These are phyloP conservation scores for Elanoides forficatus DNA, from an alignment of 2,113 vertebrate genomes.

Conservation along the genomic window DNA sequence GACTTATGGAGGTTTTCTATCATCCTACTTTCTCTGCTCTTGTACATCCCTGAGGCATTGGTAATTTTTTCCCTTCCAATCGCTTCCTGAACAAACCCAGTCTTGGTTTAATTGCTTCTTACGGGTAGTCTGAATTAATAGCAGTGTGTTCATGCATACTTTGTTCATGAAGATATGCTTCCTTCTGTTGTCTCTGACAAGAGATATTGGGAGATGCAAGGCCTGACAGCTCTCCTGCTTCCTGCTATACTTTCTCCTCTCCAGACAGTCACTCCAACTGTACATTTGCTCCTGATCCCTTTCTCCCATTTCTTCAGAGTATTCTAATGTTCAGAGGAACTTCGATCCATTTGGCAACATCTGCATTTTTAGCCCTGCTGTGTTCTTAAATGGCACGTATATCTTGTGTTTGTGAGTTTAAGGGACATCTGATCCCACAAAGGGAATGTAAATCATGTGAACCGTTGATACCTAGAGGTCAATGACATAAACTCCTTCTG, in stretches of 20 bases:
- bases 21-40: neutral
- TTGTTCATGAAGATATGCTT: neutral
- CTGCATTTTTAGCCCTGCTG: neutral
- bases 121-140: neutral
- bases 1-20: neutral
- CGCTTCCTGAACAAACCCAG: neutral
- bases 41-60: neutral
- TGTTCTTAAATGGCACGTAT: neutral
- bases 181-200: neutral
- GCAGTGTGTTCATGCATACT: neutral
- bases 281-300: neutral
- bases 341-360: neutral
- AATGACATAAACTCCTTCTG: neutral
- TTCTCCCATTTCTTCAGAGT: neutral
- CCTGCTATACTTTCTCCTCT: neutral
- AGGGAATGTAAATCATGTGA: neutral
- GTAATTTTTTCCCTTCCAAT: neutral
- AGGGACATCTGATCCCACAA: neutral
- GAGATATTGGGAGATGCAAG: neutral
- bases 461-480: neutral
- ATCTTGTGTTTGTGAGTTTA: neutral
- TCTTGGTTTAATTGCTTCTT: neutral
- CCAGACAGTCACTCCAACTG: neutral
- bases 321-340: neutral
- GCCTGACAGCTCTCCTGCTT: neutral